Evolutionary conservation across 2,797 vertebrate species (phyloP), one percentile per base, ranked within the genome.

Genomic region (Acipenser ruthenus): DNA sequence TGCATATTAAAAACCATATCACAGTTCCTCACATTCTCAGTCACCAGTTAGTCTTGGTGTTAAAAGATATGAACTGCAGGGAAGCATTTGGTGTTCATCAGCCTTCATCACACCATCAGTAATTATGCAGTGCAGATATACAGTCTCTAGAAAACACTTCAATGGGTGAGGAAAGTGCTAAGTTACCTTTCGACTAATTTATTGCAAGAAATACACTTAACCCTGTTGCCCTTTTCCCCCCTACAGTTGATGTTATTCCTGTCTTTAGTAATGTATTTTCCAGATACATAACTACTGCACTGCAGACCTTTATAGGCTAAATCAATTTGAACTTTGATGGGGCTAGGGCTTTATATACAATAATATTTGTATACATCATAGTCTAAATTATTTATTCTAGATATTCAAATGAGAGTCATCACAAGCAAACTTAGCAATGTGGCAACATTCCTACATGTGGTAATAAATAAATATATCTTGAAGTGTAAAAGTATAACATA

Each of bases 401-500:
- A 50, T 8, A 59, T 60, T 47, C 13, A 49, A 59, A 49, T 66
- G n/a, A 49, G 8, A 15, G n/a, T 50, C 4, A 10, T 49, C 23
- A 12, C 48, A 49, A 60, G 60, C 15, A 59, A 58, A 55, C 52
- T 55, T 37, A 55, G 7, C 13, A 47, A 58, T 11, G 11, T 23
- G 55, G 55, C 65, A 66, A 48, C 49, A 49, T n/a, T 49, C 13
- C 55, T 49, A 49, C 47, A 49, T 59, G 9, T 15, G 13, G 59
- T 59, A 48, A 66, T 66, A 37, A 66, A 59, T 13, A 60, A 66
- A 50, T 66, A 58, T n/a, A 10, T 58, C 6, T 58, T n/a, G 6
- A 12, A 12, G 1, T 56, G 55, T 58, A n/a, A 58, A 58, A 58
- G 6, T 58, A n/a, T n/a, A 58, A 7, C 3, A 37, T 37, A 37